Base-by-base conservation (phyloP, 92 coral and sea anemone species). In the Parazoanthus swiftii region DNA sequence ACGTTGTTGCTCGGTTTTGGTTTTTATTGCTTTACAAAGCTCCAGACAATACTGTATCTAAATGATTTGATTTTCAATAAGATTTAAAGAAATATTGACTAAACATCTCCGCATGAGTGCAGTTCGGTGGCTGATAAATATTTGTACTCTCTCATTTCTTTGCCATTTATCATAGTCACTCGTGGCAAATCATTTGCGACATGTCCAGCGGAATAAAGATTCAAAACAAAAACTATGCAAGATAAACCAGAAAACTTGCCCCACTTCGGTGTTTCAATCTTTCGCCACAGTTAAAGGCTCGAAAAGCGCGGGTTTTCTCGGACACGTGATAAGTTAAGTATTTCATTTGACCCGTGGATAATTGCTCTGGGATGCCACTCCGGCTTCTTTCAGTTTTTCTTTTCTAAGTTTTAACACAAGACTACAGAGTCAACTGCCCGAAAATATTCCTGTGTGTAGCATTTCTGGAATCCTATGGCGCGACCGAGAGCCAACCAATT, bases 51-150 rank as follows among this genome's bases (percentile, higher is more conserved):
- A 21, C 86, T 38, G 51, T 67, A 82, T 82, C 86, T 1, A 84
- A 84, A 65, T 82, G 71, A 38, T 76, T 38, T 0, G 20, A 20
- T 81, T 81, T 81, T 68, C 86, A 44, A 66, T 82, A 75, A 75
- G 33, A 29, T 29, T 29, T 29, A 29, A 29, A 29, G 8, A 54
- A 44, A 16, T 71, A 38, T 83, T 83, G 86, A 83, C 77, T 13
- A 35, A 70, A 44, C 43, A 43, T 84, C 67, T 84, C 25, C 77
- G 87, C 79, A 43, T 48, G 78, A 71, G 66, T 84, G 66, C 39
- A 54, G 44, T 71, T 84, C 79, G 26, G 50, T 84, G 65, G 72
- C 77, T 46, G 46, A 84, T 70, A 84, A 84, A 71, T 84, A 84
- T 84, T 84, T 70, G 87, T 48, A 6, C 78, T 29, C 66, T 2